A percentile compares a stretch with the other conserved stretches of the same genome.
Evolutionary conservation across 2,113 vertebrate genomes (phyloP).

Genomic region (Garra rufa): DNA sequence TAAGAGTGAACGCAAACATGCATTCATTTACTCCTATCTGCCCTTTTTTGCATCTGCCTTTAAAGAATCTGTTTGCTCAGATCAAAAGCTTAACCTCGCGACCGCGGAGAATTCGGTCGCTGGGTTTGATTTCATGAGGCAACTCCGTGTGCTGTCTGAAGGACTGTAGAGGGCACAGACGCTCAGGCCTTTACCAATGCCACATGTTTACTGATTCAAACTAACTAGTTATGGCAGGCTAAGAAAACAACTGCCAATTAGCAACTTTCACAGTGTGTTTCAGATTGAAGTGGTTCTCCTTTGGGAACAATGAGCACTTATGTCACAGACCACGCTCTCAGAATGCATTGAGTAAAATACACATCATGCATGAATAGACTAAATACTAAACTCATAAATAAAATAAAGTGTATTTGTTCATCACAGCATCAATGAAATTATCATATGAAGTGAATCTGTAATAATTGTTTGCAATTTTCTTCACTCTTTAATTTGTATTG

Average conservation of each 20-base stretch:
- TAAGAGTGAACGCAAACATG: constrained; percentile 73
- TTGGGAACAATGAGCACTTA: neutral
- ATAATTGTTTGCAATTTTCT: no score
- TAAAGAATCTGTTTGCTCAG: constrained; percentile 69
- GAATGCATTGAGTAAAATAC: no score
- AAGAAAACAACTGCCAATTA: constrained; percentile 67
- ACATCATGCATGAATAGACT: neutral
- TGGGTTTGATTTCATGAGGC: constrained; percentile 58
- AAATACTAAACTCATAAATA: neutral
- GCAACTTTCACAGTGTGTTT: constrained; percentile 46
- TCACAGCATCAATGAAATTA: no score
- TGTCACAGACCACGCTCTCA: neutral
- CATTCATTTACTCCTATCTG: constrained; percentile 71
- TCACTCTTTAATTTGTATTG: no score
- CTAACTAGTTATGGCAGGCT: constrained; percentile 53
- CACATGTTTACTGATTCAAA: constrained; percentile 61
- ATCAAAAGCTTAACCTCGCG: constrained; percentile 78
- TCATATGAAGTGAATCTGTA: no score
- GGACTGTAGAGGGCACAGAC: constrained; percentile 53
- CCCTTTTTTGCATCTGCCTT: constrained; percentile 59
- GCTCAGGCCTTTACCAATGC: constrained; percentile 53
- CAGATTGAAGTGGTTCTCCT: constrained; percentile 5
- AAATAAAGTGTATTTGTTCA: no score
- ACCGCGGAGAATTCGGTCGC: constrained; percentile 66
- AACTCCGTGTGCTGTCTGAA: constrained; percentile 48